Evolutionary conservation across 2,797 vertebrate species (phyloP).

Genomic region (Carduelis carduelis): DNA sequence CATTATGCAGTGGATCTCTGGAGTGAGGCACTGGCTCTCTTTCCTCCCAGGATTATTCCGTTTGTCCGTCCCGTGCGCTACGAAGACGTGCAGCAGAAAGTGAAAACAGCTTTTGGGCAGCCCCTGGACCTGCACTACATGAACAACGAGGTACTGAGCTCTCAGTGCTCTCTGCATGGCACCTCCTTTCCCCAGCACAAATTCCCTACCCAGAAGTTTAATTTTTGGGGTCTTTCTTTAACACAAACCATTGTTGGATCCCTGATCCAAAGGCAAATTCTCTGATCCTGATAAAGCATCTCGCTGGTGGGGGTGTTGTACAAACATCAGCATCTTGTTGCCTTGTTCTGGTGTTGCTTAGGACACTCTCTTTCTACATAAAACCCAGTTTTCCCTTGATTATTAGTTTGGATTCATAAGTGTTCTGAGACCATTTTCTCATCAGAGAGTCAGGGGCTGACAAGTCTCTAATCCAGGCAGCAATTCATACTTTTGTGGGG

Average conservation of each 20-base stretch:
- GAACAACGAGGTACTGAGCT: conserved; percentile 90
- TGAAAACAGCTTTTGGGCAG: conserved; percentile 90
- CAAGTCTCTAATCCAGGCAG: not conserved
- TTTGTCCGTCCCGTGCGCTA: conserved; percentile 91
- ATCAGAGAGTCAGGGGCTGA: not conserved
- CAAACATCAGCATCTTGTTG: not conserved
- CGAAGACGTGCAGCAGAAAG: conserved; percentile 93
- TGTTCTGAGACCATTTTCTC: not conserved
- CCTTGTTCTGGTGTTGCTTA: not conserved
- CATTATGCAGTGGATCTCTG: not conserved
- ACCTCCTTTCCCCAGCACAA: not conserved
- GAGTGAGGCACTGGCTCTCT: not conserved
- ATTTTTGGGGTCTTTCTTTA: not conserved
- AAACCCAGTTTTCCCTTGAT: not conserved
- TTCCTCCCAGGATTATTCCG: conserved; percentile 86
- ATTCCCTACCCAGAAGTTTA: not conserved
- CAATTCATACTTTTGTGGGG: not conserved
- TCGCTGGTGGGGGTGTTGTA: not conserved
- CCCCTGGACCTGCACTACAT: conserved; percentile 93
- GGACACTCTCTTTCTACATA: not conserved
- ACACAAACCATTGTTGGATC: rapidly evolving
- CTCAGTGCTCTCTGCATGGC: not conserved
- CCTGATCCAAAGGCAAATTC: not conserved
- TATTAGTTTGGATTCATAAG: not conserved
- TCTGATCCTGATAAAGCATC: not conserved